Conservation (phyloP, 2,888 invertebrate species). For the Luffia ferchaultella region DNA sequence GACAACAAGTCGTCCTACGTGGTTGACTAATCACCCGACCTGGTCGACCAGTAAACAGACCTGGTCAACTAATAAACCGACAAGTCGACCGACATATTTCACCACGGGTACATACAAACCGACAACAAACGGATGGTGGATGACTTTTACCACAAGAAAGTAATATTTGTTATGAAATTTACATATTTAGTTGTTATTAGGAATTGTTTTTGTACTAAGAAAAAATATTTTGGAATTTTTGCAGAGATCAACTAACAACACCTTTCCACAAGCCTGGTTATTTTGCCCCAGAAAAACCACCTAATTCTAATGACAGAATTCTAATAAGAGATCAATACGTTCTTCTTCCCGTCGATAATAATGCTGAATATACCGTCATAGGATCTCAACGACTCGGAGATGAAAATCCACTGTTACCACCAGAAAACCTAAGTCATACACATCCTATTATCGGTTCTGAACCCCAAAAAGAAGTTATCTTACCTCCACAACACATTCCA, state of each 20-base stretch:
- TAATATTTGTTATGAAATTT: no score
- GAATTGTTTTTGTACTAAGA: no score
- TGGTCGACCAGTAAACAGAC: conserved; percentile 7
- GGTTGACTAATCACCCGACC: conserved; percentile 4
- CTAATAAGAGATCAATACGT: conserved; percentile 28
- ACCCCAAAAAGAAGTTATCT: conserved; percentile 27
- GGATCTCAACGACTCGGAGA: conserved; percentile 34
- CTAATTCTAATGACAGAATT: conserved; percentile 31
- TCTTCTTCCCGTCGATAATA: conserved; percentile 39
- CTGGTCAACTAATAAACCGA: conserved; percentile 1
- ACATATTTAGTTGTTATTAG: no score
- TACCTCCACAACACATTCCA: conserved; percentile 33
- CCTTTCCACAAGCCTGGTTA: conserved; percentile 57
- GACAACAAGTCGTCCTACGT: conserved; percentile 21
- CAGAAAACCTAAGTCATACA: conserved; percentile 34
- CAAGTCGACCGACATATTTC: conserved; percentile 1
- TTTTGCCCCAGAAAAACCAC: conserved; percentile 61
- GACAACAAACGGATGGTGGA: conserved; percentile 28
- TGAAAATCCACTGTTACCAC: conserved; percentile 37
- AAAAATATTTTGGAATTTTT: conserved; percentile 1
- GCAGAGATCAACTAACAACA: conserved; percentile 33
- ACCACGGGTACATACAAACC: conserved; percentile 13
- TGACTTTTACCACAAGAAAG: conserved; percentile 30
- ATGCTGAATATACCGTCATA: conserved; percentile 43
- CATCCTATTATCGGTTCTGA: conserved; percentile 44